Base-by-base conservation (phyloP, 2,888 invertebrate species). In the Trissonchulus latispiculum region DNA sequence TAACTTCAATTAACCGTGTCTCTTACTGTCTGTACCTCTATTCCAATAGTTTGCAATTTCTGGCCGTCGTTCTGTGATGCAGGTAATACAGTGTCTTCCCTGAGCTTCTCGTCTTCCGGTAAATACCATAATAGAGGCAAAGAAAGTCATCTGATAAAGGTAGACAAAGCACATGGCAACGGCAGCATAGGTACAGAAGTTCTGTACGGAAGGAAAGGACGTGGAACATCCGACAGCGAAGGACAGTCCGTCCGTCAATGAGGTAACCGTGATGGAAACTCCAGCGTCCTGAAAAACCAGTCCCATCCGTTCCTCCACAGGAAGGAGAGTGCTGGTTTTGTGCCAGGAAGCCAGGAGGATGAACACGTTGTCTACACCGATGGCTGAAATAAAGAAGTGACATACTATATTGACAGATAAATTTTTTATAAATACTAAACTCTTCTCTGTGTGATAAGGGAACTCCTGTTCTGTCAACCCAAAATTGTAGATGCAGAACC, bases 341-440 rank as follows among this genome's bases (percentile, higher is more conserved):
- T 95, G 87, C 95, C 95, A 95, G 0, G 93, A 93, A 0, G 94
- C 94, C 80, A 95, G 85, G 90, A 95, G 91, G 28, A 95, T 95
- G 82, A 95, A 95, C 0, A 94, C 94, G 83, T 95, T 95, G 83
- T 95, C 95, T 76, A 95, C 93, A 75, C 95, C 95, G 80, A 95
- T 94, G 81, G 94, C 95, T 95, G 84, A 35, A 85, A 84, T 75
- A 76, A 73, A 61, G n/a, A n/a, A n/a, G n/a, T n/a, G n/a, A n/a
- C n/a, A n/a, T n/a, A n/a, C n/a, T n/a, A n/a, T n/a, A n/a, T n/a
- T n/a, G n/a, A n/a, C n/a, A n/a, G n/a, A n/a, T n/a, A n/a, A n/a
- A n/a, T n/a, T n/a, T n/a, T n/a, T n/a, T n/a, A n/a, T n/a, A n/a
- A n/a, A n/a, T n/a, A n/a, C n/a, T n/a, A n/a, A n/a, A n/a, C n/a